Conservation (phyloP, 2,797 vertebrate genomes). For the Fringilla coelebs region DNA sequence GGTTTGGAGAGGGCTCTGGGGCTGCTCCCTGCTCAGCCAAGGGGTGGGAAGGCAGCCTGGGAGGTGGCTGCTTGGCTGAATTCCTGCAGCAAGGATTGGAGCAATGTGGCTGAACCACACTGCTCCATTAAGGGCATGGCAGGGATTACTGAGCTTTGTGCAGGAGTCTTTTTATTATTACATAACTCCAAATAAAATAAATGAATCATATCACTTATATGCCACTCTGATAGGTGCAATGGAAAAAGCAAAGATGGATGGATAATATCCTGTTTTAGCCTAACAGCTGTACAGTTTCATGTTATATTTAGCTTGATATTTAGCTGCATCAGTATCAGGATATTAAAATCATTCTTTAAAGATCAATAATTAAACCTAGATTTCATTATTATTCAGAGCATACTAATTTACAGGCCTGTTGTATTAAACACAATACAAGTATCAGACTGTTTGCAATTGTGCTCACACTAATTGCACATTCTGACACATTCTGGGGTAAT, state of each 20-base stretch:
- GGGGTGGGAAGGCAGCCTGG: background rate
- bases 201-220: background rate
- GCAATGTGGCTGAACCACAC: background rate
- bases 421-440: background rate
- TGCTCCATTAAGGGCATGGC: background rate
- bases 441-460: background rate
- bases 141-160: background rate
- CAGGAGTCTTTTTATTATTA: background rate
- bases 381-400: constrained; percentile 24
- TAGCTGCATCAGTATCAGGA: background rate
- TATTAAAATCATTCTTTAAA: background rate
- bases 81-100: background rate
- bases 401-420: background rate
- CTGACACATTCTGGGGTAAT: constrained; percentile 42
- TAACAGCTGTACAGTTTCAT: background rate
- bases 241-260: background rate
- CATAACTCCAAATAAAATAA: constrained; percentile 8
- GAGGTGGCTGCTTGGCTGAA: background rate
- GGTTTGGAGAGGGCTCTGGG: background rate
- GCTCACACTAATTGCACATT: constrained; percentile 38
- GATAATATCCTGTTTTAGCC: background rate
- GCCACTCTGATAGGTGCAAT: background rate
- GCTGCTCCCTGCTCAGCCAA: background rate
- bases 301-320: constrained; percentile 31
- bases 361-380: constrained; percentile 20